Percentiles rank a stretch among this genome's conserved stretches.
These are phyloP conservation scores for Metellina segmentata DNA, from an alignment of 2,888 invertebrate genomes.

Conservation along the genomic window DNA sequence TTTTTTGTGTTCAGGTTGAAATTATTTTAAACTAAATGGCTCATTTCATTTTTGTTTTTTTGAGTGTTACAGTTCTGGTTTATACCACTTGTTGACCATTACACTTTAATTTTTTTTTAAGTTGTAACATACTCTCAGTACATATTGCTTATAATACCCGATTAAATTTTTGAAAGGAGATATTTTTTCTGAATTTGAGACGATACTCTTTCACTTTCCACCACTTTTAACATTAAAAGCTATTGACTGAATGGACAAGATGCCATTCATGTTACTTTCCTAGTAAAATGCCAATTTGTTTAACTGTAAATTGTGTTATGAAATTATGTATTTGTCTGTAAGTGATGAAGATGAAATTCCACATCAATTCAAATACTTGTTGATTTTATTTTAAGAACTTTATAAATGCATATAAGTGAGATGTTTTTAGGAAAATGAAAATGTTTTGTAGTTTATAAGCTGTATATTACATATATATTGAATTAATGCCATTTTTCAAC, in stretches of 20 bases:
- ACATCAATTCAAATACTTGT: conserved; percentile 2
- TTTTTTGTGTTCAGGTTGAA: neutral
- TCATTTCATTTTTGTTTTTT: neutral
- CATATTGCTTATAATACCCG: no score
- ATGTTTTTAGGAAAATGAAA: conserved; percentile 13
- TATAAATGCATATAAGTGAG: conserved; percentile 14
- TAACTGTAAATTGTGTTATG: neutral
- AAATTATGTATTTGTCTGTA: neutral
- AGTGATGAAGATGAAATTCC: neutral
- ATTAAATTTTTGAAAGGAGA: no score
- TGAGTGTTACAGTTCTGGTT: neutral
- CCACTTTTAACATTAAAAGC: neutral
- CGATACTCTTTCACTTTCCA: no score
- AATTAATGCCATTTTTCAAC: conserved; percentile 62
- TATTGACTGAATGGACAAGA: neutral
- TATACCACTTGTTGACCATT: conserved; percentile 18
- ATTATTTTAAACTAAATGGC: neutral
- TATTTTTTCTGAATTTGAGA: no score
- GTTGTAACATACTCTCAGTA: no score
- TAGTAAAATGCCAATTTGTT: neutral
- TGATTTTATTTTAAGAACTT: conserved; percentile 30
- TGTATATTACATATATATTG: conserved; percentile 9
- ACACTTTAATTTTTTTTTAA: neutral
- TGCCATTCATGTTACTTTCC: neutral
- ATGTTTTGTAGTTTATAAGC: conserved; percentile 24